Evolutionary conservation across 2,797 vertebrate genomes (phyloP).

Genomic region (Malacoctenus gilli): DNA sequence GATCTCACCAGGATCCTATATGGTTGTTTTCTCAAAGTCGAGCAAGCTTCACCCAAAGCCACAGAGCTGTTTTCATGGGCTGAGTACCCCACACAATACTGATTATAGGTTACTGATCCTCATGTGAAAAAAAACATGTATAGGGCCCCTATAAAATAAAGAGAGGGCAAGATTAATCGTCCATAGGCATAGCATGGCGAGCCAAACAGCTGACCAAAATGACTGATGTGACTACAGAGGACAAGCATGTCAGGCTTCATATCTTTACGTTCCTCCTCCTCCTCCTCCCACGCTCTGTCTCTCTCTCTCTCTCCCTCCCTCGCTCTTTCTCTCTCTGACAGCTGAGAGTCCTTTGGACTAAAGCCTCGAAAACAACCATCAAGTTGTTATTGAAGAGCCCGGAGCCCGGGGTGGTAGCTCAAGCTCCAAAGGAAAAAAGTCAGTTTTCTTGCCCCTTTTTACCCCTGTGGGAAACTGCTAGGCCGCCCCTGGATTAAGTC

Average conservation of each 20-base stretch:
- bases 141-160: too few species aligned
- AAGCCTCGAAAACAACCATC: conserved; percentile 70
- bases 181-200: conserved; percentile 14
- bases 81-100: not conserved
- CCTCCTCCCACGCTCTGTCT: conserved; percentile 49
- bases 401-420: conserved; percentile 64
- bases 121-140: too few species aligned
- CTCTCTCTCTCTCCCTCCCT: conserved; percentile 54
- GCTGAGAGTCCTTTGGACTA: conserved; percentile 62
- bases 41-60: conserved; percentile 3
- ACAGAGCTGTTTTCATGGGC: conserved; percentile 4
- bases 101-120: conserved; percentile 3
- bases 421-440: conserved; percentile 64
- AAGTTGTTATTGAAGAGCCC: conserved; percentile 65
- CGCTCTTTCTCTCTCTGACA: conserved; percentile 57
- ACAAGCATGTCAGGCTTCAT: conserved; percentile 58
- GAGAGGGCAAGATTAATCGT: too few species aligned
- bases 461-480: conserved; percentile 75
- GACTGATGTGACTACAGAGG: conserved; percentile 56
- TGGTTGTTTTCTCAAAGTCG: too few species aligned
- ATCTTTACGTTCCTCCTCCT: conserved; percentile 57
- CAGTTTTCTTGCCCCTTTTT: conserved; percentile 73
- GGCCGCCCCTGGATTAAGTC: conserved; percentile 80
- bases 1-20: too few species aligned
- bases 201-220: conserved; percentile 49